Conservation (phyloP, 2,888 invertebrate genomes). For the Agelastica alni region DNA sequence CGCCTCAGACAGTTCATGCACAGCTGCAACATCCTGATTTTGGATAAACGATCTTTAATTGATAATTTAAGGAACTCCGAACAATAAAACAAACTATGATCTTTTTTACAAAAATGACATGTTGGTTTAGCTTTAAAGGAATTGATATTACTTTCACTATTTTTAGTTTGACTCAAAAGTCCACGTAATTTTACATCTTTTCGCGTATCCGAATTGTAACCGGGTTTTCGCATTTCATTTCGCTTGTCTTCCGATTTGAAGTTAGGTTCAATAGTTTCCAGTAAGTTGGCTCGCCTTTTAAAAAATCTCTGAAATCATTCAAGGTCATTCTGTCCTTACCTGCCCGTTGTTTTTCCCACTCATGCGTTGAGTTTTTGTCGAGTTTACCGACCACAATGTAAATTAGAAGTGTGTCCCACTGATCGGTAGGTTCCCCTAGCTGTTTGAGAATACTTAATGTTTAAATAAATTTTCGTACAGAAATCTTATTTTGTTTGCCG, state of each 20-base stretch:
- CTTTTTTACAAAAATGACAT: slow-evolving; percentile 20
- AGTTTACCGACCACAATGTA: slow-evolving; percentile 11
- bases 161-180: background rate
- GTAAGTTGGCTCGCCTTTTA: slow-evolving; percentile 26
- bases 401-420: slow-evolving; percentile 30
- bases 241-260: background rate
- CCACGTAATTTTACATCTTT: background rate
- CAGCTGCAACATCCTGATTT: slow-evolving; percentile 9
- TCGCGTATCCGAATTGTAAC: background rate
- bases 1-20: slow-evolving; percentile 20
- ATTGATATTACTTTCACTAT: background rate
- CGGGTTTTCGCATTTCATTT: background rate
- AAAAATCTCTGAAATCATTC: slow-evolving; percentile 23
- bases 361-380: background rate
- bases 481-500: slow-evolving; percentile 5
- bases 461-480: too few species aligned
- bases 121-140: slow-evolving; percentile 6
- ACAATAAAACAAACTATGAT: slow-evolving; percentile 25
- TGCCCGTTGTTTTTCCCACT: slow-evolving; percentile 4
- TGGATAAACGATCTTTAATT: slow-evolving; percentile 14
- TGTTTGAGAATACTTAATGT: slow-evolving; percentile 26
- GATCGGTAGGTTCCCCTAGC: slow-evolving; percentile 27
- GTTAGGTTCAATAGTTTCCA: slow-evolving; percentile 18
- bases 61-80: slow-evolving; percentile 17
- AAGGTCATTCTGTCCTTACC: background rate